phyloP scores from a whole-genome alignment of 2,888 invertebrate genomes.

The Augiades crinisus region DNA sequence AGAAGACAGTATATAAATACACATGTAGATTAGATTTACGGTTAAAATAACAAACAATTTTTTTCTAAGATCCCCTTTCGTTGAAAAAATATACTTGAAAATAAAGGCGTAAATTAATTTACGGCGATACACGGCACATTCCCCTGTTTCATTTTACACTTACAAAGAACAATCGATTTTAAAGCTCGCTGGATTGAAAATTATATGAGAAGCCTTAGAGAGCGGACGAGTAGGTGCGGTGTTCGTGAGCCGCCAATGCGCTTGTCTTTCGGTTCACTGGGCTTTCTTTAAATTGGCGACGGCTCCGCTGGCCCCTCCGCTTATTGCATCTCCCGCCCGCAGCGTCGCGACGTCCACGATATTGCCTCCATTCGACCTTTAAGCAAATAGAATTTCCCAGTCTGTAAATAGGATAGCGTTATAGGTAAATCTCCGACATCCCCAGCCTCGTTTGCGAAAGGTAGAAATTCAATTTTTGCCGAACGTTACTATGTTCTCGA shows the following conservation, averaged over 20 bases:
- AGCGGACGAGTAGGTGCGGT: conserved; percentile 59
- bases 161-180: conserved; percentile 80
- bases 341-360: conserved; percentile 76
- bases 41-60: too few relatives aligned
- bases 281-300: conserved; percentile 83
- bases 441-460: conserved; percentile 56
- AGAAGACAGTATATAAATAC: too few relatives aligned
- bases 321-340: conserved; percentile 77
- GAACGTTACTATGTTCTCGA: conserved; percentile 44
- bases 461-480: conserved; percentile 67
- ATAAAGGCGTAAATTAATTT: conserved; percentile 54
- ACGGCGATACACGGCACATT: conserved; percentile 49
- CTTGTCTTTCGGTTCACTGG: conserved; percentile 82
- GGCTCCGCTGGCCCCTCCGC: conserved; percentile 75
- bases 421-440: conserved; percentile 66
- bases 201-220: conserved; percentile 77
- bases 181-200: conserved; percentile 80
- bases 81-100: conserved; percentile 21
- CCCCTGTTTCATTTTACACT: conserved; percentile 70
- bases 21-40: too few relatives aligned
- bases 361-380: conserved; percentile 79
- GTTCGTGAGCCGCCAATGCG: conserved; percentile 80
- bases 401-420: conserved; percentile 73
- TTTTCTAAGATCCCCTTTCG: too few relatives aligned
- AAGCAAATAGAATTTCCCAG: conserved; percentile 78